Evolutionary conservation across 2,797 vertebrate species (phyloP), one percentile per base, ranked within the genome.

Genomic region (Etheostoma perlongum): DNA sequence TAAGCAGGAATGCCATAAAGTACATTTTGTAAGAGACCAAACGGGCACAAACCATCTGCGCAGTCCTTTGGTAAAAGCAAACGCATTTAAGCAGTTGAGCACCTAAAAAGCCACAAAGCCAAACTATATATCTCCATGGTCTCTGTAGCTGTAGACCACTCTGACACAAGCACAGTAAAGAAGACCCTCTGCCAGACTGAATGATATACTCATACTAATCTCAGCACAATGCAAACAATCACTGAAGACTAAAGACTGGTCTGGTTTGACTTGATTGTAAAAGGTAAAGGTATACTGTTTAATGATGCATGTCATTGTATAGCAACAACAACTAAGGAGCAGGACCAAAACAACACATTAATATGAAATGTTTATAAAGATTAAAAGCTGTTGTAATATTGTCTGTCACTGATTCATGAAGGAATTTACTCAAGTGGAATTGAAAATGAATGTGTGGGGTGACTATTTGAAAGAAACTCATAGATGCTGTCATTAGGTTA

Each of bases 311-410:
- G 55, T 19, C 12, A 51, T 9, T 25, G 6, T 21, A 51, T 2
- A 5, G 51, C 18, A 63, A 4, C 19, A 47, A 55, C n/a, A 40
- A 15, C 52, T 18, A 48, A 13, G 18, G 33, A 21, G 18, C 12
- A 21, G 27, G 16, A 25, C 18, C 47, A 36, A 49, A 61, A 54
- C 57, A 62, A 23, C 10, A 27, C 21, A 25, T 30, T 42, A 12
- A 40, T 54, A 40, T 27, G 36, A 52, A 53, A 44, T 4, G 19
- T 36, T 33, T 46, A 67, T 40, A 36, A 36, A 47, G n/a, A 68
- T 25, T 47, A 36, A 53, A 47, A 40, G 58, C 40, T 62, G 57
- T 16, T 67, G 23, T 42, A 44, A 66, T 27, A 9, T 58, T 36
- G 27, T 47, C n/a, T 55, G 48, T 13, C 49, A 72, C 27, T 4